Evolutionary conservation across 35 echinoderm and acorn worm species (phyloP).

Genomic region (Eucidaris tribuloides): DNA sequence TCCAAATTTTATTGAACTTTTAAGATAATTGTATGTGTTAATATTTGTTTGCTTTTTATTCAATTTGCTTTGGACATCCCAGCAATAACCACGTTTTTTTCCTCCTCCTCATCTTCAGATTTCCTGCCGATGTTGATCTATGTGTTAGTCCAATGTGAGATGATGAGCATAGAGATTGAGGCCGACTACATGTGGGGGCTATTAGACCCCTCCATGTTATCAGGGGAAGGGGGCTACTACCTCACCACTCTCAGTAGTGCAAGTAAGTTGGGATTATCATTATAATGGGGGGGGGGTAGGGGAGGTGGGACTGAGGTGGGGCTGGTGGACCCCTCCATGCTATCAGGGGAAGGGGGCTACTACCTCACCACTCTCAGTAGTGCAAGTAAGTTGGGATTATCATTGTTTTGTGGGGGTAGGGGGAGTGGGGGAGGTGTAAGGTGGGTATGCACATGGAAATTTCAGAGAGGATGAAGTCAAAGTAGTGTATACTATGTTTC

Average conservation of each 20-base stretch:
- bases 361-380: constrained; percentile 88
- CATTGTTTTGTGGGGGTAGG: too few species aligned
- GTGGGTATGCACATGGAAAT: too few species aligned
- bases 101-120: constrained; percentile 48
- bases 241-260: constrained; percentile 97
- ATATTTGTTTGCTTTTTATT: too few species aligned
- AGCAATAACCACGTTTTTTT: neutral
- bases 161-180: constrained; percentile 87
- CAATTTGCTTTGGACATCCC: too few species aligned
- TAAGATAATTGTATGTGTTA: too few species aligned
- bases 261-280: too few species aligned
- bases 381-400: constrained; percentile 97
- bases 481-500: too few species aligned
- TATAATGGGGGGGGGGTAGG: neutral
- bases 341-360: constrained; percentile 79
- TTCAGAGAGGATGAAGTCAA: too few species aligned
- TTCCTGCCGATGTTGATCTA: constrained; percentile 99
- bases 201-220: constrained; percentile 69
- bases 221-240: constrained; percentile 93
- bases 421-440: too few species aligned
- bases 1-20: too few species aligned
- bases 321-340: constrained; percentile 55
- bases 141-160: constrained; percentile 90
- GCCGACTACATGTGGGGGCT: constrained; percentile 96
- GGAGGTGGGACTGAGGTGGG: neutral